Evolutionary conservation across 2,113 vertebrate genomes (phyloP).

Genomic region (Geococcyx californianus): DNA sequence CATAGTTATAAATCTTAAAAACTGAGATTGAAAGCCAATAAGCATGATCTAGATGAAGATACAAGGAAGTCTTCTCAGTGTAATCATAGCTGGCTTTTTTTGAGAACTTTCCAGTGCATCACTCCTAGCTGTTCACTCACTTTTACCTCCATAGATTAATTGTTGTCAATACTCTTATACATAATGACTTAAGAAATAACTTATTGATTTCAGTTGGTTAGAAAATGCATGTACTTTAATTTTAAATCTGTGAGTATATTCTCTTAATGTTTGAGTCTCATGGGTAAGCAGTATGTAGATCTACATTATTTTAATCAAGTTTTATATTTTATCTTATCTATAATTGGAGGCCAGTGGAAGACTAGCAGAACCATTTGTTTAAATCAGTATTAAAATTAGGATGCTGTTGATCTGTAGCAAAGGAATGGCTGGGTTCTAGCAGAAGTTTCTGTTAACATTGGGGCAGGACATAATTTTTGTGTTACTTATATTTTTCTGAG

Average conservation of each 20-base stretch:
- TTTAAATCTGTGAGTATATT: background rate
- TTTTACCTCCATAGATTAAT: background rate
- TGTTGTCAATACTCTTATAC: background rate
- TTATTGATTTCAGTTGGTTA: background rate
- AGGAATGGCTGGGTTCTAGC: background rate
- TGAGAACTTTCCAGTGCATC: background rate
- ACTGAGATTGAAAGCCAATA: background rate
- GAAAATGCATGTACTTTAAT: background rate
- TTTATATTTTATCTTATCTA: background rate
- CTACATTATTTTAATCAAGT: background rate
- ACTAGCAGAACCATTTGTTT: background rate
- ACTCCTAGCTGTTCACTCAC: background rate
- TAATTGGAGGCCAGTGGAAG: background rate
- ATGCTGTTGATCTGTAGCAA: background rate
- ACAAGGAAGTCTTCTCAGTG: background rate
- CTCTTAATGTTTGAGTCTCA: background rate
- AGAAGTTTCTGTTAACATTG: background rate
- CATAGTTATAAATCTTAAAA: background rate
- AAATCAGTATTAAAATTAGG: background rate
- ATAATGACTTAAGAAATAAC: background rate
- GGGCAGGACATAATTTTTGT: background rate
- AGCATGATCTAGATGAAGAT: background rate
- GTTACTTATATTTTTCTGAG: background rate
- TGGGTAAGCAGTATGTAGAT: background rate
- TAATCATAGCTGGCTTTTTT: background rate